phyloP scores from a whole-genome alignment of 2,797 vertebrate species.

The Parotocinclus haroldoi region DNA sequence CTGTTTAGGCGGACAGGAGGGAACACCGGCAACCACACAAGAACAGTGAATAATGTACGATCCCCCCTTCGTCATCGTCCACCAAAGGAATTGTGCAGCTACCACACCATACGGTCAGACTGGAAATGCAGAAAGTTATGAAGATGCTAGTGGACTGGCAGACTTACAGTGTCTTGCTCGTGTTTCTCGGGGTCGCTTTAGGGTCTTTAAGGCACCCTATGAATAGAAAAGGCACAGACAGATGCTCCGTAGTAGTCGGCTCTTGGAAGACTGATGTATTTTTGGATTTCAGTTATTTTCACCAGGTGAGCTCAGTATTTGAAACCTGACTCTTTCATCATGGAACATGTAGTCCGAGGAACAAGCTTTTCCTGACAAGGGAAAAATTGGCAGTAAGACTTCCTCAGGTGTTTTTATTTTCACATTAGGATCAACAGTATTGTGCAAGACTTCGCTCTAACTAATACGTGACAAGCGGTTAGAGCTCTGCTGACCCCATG shows the following conservation, averaged over 20 bases:
- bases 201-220: constrained; percentile 52
- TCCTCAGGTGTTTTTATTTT: too few species aligned
- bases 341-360: too few species aligned
- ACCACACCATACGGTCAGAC: constrained; percentile 47
- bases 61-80: constrained; percentile 47
- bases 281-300: constrained; percentile 1
- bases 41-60: constrained; percentile 47
- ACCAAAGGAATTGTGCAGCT: constrained; percentile 50
- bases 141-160: constrained; percentile 48
- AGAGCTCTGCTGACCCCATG: too few species aligned
- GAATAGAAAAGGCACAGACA: constrained; percentile 57
- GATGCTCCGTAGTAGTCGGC: constrained; percentile 38
- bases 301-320: too few species aligned
- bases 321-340: not conserved
- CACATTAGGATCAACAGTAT: too few species aligned
- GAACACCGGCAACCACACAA: constrained; percentile 47
- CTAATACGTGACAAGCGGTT: too few species aligned
- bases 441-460: too few species aligned
- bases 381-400: too few species aligned
- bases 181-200: constrained; percentile 47
- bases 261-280: constrained; percentile 7
- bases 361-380: too few species aligned
- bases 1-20: constrained; percentile 42
- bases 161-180: constrained; percentile 52
- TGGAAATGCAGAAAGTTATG: constrained; percentile 42